Percentiles rank a stretch among this genome's conserved stretches.
Conservation (phyloP, 2,113 vertebrate genomes). For the Pteruthius melanotis region DNA sequence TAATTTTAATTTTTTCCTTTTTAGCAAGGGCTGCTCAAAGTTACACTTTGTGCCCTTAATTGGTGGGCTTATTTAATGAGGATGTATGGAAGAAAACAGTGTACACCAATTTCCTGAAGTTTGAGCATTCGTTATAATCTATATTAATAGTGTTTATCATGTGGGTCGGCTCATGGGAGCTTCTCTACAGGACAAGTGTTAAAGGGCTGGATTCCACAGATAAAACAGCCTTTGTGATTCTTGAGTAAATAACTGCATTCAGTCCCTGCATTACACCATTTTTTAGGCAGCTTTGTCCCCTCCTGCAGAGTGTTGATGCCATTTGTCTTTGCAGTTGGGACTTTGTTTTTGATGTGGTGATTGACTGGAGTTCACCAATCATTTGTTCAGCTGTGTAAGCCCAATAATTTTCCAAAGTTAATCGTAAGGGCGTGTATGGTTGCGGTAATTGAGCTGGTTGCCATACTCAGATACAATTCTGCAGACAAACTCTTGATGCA, state of each 20-base stretch:
- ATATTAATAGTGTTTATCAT: neutral
- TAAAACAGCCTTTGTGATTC: neutral
- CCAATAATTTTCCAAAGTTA: constrained; percentile 36
- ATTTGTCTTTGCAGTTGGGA: constrained; percentile 10
- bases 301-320: neutral
- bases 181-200: neutral
- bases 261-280: neutral
- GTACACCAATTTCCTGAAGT: neutral
- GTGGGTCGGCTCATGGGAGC: neutral
- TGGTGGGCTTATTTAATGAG: neutral
- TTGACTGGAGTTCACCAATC: constrained; percentile 1
- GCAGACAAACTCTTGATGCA: constrained; percentile 46
- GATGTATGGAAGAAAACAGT: neutral
- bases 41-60: neutral
- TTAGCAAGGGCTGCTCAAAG: neutral
- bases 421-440: neutral
- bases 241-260: neutral
- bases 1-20: neutral
- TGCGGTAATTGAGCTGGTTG: constrained; percentile 41
- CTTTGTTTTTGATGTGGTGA: constrained; percentile 17
- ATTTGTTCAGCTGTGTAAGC: constrained; percentile 39
- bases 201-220: neutral
- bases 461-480: constrained; percentile 26
- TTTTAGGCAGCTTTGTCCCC: neutral
- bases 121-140: neutral